Evolutionary conservation across 1,140 invertebrate genomes (phyloP), one percentile per base, ranked within the genome.

Genomic region (Drosophila tani): DNA sequence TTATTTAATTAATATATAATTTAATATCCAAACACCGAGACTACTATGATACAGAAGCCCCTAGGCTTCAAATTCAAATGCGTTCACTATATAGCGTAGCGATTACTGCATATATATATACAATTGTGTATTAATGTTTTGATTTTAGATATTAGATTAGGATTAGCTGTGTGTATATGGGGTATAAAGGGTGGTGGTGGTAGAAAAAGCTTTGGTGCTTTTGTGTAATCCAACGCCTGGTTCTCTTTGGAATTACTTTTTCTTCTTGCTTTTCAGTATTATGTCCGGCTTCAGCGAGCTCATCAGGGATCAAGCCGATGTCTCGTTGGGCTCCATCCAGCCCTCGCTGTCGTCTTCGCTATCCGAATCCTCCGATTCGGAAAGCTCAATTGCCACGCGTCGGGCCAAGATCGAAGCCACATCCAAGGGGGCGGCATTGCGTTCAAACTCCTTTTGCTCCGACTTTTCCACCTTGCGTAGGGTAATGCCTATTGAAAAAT

Each of bases 361-460:
- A 66, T 94, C 94, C 6, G 96, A 97, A n/a, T 97, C 97, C 82
- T 97, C 97, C 24, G 97, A 97, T 93, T 99, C 98, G 73, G 97
- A 98, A 81, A 98, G 96, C 93, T 99, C 98, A 65, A 99, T 97
- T 24, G 98, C 98, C 40, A 99, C 97, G 32, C 98, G 95, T 38
- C 98, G 94, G 21, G 98, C 98, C 80, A 99, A 95, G 79, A 99
- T 99, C 11, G 97, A 98, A 14, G 98, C 98, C 5, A 99, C 98
- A 93, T 99, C 98, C 93, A 98, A 96, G 35, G 97, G 94, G 3
- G 95, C 96, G 68, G 97, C 96, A 14, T 94, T 94, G 24, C 93
- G 94, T 81, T 96, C 96, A 43, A 96, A 96, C 91, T 97, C 96
- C 88, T 97, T 96, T 79, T 96, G 95, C 87, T 96, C 96, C 0